Conservation (phyloP, 2,797 vertebrate genomes). For the Macrochelys suwanniensis region DNA sequence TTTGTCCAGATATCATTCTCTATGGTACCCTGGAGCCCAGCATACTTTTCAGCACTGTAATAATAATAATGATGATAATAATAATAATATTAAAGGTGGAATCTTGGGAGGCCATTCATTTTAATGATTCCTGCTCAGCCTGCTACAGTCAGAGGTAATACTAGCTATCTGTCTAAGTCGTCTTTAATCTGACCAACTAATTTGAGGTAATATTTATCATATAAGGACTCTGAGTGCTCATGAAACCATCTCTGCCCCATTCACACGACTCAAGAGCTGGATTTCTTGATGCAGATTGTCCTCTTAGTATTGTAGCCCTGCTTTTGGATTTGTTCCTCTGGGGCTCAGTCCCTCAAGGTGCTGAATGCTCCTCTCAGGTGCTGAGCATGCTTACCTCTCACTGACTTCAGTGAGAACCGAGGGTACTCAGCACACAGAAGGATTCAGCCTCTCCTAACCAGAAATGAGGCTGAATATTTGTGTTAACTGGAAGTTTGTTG, state of each 20-base stretch:
- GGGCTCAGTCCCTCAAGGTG: neutral
- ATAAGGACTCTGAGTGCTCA: conserved; percentile 40
- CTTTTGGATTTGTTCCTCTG: neutral
- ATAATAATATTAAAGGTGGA: conserved; percentile 68
- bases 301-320: neutral
- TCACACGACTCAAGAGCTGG: neutral
- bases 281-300: neutral
- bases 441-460: neutral
- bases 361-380: neutral
- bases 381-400: neutral
- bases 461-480: neutral
- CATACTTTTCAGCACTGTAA: conserved; percentile 57
- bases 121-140: conserved; percentile 68
- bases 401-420: neutral
- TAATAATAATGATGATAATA: conserved; percentile 67
- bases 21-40: conserved; percentile 60
- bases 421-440: neutral
- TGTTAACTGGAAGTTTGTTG: neutral
- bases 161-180: conserved; percentile 54
- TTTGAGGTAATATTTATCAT: conserved; percentile 71
- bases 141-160: conserved; percentile 58
- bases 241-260: conserved; percentile 38
- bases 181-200: conserved; percentile 72
- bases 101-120: conserved; percentile 72
- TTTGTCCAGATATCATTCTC: conserved; percentile 52